Percentiles rank a stretch among this genome's conserved stretches.
phyloP scores from a whole-genome alignment of 2,797 vertebrate genomes.

The Chelon auratus region DNA sequence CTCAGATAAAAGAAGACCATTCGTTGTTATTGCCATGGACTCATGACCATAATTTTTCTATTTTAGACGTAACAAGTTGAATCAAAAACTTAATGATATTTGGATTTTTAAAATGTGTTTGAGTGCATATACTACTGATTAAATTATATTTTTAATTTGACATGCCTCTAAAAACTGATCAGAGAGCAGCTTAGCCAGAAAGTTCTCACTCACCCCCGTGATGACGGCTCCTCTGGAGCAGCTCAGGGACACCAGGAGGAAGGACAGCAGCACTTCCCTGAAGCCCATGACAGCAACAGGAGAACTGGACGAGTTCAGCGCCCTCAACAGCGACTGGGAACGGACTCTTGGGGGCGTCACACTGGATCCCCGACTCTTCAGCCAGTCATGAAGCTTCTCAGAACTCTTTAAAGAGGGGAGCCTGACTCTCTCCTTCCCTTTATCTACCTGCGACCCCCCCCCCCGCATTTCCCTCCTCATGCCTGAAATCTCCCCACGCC shows the following conservation, averaged over 20 bases:
- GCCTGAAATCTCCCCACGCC: conserved; percentile 54
- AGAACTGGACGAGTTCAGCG: conserved; percentile 48
- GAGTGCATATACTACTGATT: too few relatives aligned
- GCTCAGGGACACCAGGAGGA: conserved; percentile 85
- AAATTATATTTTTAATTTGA: background rate
- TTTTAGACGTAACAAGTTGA: background rate
- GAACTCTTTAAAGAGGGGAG: conserved; percentile 58
- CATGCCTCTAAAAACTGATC: background rate
- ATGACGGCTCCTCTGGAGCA: conserved; percentile 88
- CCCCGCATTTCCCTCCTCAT: conserved; percentile 38
- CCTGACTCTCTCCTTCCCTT: conserved; percentile 69
- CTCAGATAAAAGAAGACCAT: background rate
- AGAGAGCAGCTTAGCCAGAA: conserved; percentile 3
- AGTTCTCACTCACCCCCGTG: conserved; percentile 89
- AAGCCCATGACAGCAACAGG: conserved; percentile 83
- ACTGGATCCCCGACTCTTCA: conserved; percentile 44
- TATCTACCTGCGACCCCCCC: conserved; percentile 61
- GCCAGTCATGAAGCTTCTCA: conserved; percentile 59
- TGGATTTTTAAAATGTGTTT: too few relatives aligned
- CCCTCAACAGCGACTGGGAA: conserved; percentile 22
- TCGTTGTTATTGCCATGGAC: background rate
- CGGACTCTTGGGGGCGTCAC: conserved; percentile 36
- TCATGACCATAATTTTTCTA: background rate
- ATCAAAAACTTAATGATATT: too few relatives aligned
- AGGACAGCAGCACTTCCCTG: conserved; percentile 74